phyloP scores from a whole-genome alignment of 2,888 invertebrate species.

The Trisateles emortualis region DNA sequence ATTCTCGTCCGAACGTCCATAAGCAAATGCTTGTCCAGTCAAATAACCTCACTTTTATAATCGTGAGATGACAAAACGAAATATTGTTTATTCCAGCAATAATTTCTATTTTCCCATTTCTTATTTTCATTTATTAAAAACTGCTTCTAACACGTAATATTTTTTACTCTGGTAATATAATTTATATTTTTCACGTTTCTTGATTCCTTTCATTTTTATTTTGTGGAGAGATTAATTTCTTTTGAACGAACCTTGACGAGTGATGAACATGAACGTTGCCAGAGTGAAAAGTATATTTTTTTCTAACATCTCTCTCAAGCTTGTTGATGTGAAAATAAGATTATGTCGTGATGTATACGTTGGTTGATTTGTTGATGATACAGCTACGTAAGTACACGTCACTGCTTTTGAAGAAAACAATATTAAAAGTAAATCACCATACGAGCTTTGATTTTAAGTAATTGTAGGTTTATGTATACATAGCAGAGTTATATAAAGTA shows the following conservation, averaged over 20 bases:
- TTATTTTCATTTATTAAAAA: background rate
- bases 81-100: too few species aligned
- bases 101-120: background rate
- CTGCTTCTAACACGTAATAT: slow-evolving; percentile 6
- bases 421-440: too few species aligned
- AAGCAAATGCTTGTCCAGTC: too few species aligned
- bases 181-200: slow-evolving; percentile 17
- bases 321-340: slow-evolving; percentile 5
- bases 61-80: too few species aligned
- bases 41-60: too few species aligned
- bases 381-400: background rate
- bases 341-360: background rate
- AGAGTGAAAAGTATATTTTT: background rate
- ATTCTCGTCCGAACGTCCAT: too few species aligned
- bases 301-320: slow-evolving; percentile 2
- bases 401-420: too few species aligned
- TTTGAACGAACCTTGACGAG: slow-evolving; percentile 22
- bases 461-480: too few species aligned
- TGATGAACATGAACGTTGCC: background rate
- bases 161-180: slow-evolving; percentile 18
- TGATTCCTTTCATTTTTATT: slow-evolving; percentile 21
- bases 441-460: too few species aligned
- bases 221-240: slow-evolving; percentile 36
- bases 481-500: too few species aligned
- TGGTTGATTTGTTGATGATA: background rate